Evolutionary conservation across 2,113 vertebrate genomes (phyloP), one percentile per base, ranked within the genome.

Genomic region (Felis chaus): DNA sequence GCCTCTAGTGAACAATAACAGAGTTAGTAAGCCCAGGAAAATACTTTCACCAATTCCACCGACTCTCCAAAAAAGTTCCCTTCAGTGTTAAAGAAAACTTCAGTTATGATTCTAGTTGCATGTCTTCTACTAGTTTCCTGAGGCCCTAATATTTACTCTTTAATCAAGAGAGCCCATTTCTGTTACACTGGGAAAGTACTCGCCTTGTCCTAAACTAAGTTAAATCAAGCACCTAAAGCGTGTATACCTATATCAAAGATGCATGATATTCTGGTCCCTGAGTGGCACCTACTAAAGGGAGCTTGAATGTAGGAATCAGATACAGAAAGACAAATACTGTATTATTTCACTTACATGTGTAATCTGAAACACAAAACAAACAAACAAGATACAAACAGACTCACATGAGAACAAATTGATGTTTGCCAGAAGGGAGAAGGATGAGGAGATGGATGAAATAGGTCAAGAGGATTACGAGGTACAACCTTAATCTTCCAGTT

Each of bases 61-160:
- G 12, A 68, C 21, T 96, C 89, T 82, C 79, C 93, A 97, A 92
- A 84, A 48, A 91, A 95, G 39, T 82, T 74, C 73, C 83, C 53
- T 69, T 85, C 27, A 89, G 16, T 93, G 13, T 9, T 89, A 55
- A 92, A 90, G 45, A 96, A 18, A 29, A 25, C 27, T 69, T 94
- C 3, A 16, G 7, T 76, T 65, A 86, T 21, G 95, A 80, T 78
- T 96, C 61, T 68, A 82, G 45, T 76, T 91, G 50, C 10, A 63
- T 73, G 41, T 86, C 73, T 87, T 91, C 45, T 78, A 19, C 25
- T 74, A 91, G 31, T 85, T 97, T 96, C 66, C 63, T 88, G 45
- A 78, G 63, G 10, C 25, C 53, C 45, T 65, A 89, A 53, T 80
- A 90, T 55, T 73, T 21, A 63, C 63, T 80, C 69, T 82, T 92